A percentile compares a stretch with the other conserved stretches of the same genome.
Conservation (phyloP, 2,113 vertebrate genomes). For the Cromileptes altivelis region DNA sequence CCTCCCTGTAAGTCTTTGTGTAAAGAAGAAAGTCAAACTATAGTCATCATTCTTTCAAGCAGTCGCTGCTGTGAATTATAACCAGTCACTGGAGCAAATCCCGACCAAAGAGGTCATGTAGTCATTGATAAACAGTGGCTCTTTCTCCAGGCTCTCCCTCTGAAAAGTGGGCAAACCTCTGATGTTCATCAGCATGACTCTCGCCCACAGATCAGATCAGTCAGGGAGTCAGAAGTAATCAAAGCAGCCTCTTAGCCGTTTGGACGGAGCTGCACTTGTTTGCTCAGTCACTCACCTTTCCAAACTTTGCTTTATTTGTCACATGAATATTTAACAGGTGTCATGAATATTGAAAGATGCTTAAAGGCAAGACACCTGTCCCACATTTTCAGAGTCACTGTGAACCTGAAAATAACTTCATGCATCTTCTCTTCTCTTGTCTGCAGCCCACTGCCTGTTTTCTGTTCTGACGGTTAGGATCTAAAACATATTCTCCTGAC, state of each 20-base stretch:
- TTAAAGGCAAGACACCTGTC: slow-evolving; percentile 67
- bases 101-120: slow-evolving; percentile 7
- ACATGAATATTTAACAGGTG: slow-evolving; percentile 72
- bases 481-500: too few relatives aligned
- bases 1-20: background rate
- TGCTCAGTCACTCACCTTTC: slow-evolving; percentile 36
- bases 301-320: slow-evolving; percentile 47
- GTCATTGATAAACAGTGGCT: background rate
- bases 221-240: slow-evolving; percentile 9
- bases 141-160: background rate
- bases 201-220: slow-evolving; percentile 11
- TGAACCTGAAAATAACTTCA: slow-evolving; percentile 54
- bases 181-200: slow-evolving; percentile 34
- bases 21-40: background rate
- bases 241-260: slow-evolving; percentile 23
- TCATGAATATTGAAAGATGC: slow-evolving; percentile 73
- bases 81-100: background rate
- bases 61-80: slow-evolving; percentile 2
- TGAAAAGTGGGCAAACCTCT: background rate
- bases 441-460: background rate
- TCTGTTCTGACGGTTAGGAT: slow-evolving; percentile 11
- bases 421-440: slow-evolving; percentile 28
- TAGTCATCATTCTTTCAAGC: slow-evolving; percentile 14
- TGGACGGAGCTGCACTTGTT: slow-evolving; percentile 33
- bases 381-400: slow-evolving; percentile 20